Evolutionary conservation across 2,888 invertebrate species (phyloP), one percentile per base, ranked within the genome.

Genomic region (Proisotoma minuta): DNA sequence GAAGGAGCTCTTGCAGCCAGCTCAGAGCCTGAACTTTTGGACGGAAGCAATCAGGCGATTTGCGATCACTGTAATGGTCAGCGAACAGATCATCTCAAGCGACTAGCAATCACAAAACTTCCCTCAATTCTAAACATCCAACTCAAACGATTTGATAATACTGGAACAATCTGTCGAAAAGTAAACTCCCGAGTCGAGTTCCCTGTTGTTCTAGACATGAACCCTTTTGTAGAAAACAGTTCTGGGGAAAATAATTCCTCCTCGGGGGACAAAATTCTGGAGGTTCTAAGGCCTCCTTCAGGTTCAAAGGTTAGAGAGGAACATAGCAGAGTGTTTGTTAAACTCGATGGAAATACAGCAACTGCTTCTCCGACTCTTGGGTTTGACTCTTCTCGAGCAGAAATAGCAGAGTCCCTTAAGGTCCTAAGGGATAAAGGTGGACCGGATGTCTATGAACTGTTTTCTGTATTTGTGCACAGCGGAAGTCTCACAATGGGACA

Each of bases 381-480:
- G n/a, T n/a, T n/a, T n/a, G n/a, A n/a, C n/a, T n/a, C n/a, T n/a
- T n/a, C n/a, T n/a, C n/a, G n/a, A n/a, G n/a, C n/a, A n/a, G n/a
- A n/a, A n/a, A n/a, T n/a, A n/a, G n/a, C n/a, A n/a, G n/a, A n/a
- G n/a, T n/a, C n/a, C n/a, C n/a, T n/a, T n/a, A n/a, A n/a, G n/a
- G n/a, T n/a, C n/a, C n/a, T n/a, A n/a, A n/a, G n/a, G n/a, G n/a
- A n/a, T n/a, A 12, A 61, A 0, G 63, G 74, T 63, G 89, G 88
- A 1, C 88, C 88, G 0, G 89, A 86, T 77, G 79, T 85, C 50
- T 93, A 93, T 77, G 91, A 94, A 77, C 79, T 94, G 34, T 93
- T 91, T 77, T 89, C 91, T 20, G 90, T 93, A 69, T 91, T 93
- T 90, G 89, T 93, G 61, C 93, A 93, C 79, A 89, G 90, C 24